Base-by-base conservation (phyloP, 1,140 invertebrate genomes). In the Atopsyche davidsoni region DNA sequence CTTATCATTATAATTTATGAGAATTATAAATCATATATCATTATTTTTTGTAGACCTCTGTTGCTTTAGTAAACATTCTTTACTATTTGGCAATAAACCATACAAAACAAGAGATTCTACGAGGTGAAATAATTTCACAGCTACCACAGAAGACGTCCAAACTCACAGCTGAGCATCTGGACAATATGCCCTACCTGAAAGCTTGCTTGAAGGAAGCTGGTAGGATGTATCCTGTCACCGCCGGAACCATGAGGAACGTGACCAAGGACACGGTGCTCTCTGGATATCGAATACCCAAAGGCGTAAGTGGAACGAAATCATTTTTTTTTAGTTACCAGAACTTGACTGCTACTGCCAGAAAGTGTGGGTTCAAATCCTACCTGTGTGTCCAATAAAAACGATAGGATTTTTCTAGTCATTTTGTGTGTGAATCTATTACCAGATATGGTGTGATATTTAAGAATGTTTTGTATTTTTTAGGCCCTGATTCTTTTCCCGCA, bases 141-240 rank as follows among this genome's bases (percentile, higher is more conserved):
- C 48, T 81, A 10, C 72, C 74, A 4, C 32, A 64, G 6, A 69
- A 75, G 59, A 51, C 66, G 49, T 65, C 69, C 3, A 57, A 61
- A 0, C 58, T 85, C 11, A 81, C 75, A 18, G 63, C 66, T 1
- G 66, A 80, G 3, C 66, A 64, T 10, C 62, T 86, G 24, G 65
- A 70, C 21, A 63, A 76, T 35, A 64, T 81, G 51, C 69, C 70
- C 0, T 85, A 85, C 56, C 55, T 86, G 2, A 78, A 75, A 51
- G 82, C 81, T 10, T 80, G 79, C 48, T 69, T 85, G 13, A 83
- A 82, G 61, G 83, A 86, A 63, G 70, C 76, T 2, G 72, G 79
- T 23, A 70, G 79, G 41, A 46, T 80, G 9, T 66, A 75, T 60
- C 77, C 79, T 2, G 67, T 80, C 2, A 67, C 71, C 0, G 59